Evolutionary conservation across 2,888 invertebrate genomes (phyloP).

Genomic region (Bembecia ichneumoniformis): DNA sequence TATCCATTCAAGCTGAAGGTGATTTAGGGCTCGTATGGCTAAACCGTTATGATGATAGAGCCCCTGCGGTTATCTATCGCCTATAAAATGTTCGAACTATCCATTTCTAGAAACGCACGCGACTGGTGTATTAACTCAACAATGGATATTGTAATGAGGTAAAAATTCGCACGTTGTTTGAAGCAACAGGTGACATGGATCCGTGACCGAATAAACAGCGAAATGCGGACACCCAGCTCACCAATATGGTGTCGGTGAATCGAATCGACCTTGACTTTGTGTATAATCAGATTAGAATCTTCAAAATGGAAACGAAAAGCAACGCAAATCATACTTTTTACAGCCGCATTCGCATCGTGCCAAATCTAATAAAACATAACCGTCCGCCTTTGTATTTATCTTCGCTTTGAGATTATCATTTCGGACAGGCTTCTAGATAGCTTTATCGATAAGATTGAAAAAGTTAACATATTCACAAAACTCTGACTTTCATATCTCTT

Average conservation of each 20-base stretch:
- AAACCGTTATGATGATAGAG: slow-evolving; percentile 33
- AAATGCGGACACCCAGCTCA: slow-evolving; percentile 7
- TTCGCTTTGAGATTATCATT: slow-evolving; percentile 44
- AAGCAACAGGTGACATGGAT: slow-evolving; percentile 10
- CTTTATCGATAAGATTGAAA: background rate
- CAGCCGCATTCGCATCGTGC: slow-evolving; percentile 33
- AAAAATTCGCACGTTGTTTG: background rate
- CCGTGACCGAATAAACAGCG: slow-evolving; percentile 4
- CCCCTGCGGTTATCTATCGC: slow-evolving; percentile 12
- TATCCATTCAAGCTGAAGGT: slow-evolving; percentile 20
- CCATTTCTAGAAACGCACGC: no score
- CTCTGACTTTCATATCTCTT: no score
- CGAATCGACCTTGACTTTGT: slow-evolving; percentile 41
- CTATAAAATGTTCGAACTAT: slow-evolving; percentile 19
- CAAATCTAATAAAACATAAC: slow-evolving; percentile 43
- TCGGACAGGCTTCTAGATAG: slow-evolving; percentile 16
- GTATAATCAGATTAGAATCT: slow-evolving; percentile 29
- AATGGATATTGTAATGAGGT: background rate
- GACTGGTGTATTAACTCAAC: background rate
- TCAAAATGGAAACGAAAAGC: slow-evolving; percentile 42
- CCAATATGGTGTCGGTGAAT: slow-evolving; percentile 17
- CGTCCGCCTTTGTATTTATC: slow-evolving; percentile 23
- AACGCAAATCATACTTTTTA: slow-evolving; percentile 43
- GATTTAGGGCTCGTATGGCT: slow-evolving; percentile 33
- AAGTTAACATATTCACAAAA: no score